Percentiles rank a stretch among this genome's conserved stretches.
These are phyloP conservation scores for Oriolus oriolus DNA, from an alignment of 2,113 vertebrate genomes.

Conservation along the genomic window DNA sequence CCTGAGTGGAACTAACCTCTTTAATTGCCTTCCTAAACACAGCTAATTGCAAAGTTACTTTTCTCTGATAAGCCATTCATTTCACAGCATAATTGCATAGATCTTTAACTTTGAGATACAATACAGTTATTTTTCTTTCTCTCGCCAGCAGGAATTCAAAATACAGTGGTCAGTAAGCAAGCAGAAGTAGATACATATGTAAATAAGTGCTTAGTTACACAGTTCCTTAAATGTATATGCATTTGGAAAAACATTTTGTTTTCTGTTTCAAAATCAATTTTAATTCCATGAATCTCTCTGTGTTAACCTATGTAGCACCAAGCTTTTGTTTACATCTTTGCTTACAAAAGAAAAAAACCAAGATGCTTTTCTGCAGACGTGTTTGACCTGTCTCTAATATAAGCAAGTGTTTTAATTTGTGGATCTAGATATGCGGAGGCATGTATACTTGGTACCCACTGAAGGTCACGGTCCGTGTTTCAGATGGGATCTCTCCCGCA, in stretches of 20 bases:
- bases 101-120: not conserved
- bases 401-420: not conserved
- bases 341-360: not conserved
- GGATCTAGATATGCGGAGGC: not conserved
- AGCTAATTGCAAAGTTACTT: not conserved
- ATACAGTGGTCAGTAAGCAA: not conserved
- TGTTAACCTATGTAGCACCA: not conserved
- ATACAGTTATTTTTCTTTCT: not conserved
- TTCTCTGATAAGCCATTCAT: not conserved
- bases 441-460: not conserved
- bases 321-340: not conserved
- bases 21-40: not conserved
- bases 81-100: not conserved
- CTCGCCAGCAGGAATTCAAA: not conserved
- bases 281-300: not conserved
- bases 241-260: not conserved
- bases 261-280: not conserved
- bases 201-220: not conserved
- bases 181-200: not conserved
- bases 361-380: not conserved
- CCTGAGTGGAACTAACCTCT: not conserved
- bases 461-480: rapidly evolving
- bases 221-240: not conserved
- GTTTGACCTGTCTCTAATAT: not conserved
- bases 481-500: not conserved